These are phyloP conservation scores for Microtus richardsoni DNA, from an alignment of 2,113 vertebrate species.

Conservation along the genomic window DNA sequence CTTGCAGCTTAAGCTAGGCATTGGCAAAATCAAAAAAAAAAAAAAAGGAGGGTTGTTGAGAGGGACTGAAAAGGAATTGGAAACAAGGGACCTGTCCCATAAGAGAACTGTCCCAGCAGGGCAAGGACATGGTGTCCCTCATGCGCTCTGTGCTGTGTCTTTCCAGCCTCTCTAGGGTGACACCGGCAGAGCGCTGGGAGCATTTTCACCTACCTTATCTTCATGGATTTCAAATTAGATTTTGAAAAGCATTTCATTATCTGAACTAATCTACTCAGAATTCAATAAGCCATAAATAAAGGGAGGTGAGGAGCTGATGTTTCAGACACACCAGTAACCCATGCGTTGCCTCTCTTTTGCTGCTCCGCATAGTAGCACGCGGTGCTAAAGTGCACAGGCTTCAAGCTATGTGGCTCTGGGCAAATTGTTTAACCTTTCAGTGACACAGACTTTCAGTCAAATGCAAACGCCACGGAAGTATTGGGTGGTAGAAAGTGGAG, in stretches of 20 bases:
- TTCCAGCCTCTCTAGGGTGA: not conserved
- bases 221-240: conserved; percentile 49
- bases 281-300: conserved; percentile 50
- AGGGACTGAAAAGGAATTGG: fast-evolving
- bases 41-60: not conserved
- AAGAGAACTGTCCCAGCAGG: not conserved
- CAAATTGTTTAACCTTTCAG: not conserved
- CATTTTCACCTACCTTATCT: not conserved
- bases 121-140: not conserved
- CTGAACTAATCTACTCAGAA: conserved; percentile 17
- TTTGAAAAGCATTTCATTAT: conserved; percentile 58
- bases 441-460: not conserved
- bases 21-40: not conserved
- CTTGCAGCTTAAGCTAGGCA: not conserved
- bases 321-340: not conserved
- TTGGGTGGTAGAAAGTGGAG: not conserved
- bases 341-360: not conserved
- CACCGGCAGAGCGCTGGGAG: not conserved
- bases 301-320: not conserved
- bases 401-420: not conserved
- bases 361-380: not conserved
- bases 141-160: fast-evolving
- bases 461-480: not conserved
- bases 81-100: not conserved
- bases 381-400: not conserved